Conservation (phyloP, 1,140 invertebrate genomes). For the Drosophila novamexicana region DNA sequence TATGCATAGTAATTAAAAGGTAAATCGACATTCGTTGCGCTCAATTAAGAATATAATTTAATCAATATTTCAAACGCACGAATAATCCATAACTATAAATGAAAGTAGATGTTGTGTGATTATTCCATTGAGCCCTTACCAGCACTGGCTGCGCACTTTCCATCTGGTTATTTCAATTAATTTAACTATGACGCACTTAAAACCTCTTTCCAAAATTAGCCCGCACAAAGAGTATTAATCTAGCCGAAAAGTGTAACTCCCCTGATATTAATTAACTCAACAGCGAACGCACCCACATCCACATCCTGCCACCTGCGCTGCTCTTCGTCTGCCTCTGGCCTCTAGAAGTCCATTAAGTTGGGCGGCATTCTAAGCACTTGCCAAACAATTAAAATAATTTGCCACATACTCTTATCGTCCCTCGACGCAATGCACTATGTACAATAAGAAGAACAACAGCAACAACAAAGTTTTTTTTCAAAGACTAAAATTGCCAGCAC, state of each 20-base stretch:
- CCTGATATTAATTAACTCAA: conserved; percentile 70
- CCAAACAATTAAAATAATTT: conserved; percentile 82
- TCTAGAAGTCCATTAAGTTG: conserved; percentile 71
- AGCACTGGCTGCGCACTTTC: background rate
- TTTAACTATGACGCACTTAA: conserved; percentile 30
- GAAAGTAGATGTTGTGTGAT: background rate
- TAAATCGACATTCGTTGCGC: conserved; percentile 64
- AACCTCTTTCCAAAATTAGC: conserved; percentile 75
- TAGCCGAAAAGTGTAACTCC: conserved; percentile 69
- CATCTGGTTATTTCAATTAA: conserved; percentile 1
- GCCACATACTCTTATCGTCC: conserved; percentile 69
- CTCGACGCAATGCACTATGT: conserved; percentile 60
- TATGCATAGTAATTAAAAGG: conserved; percentile 66
- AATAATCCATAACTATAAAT: background rate
- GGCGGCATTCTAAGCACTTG: conserved; percentile 75
- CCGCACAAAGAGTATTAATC: conserved; percentile 74
- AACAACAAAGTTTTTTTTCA: conserved; percentile 35
- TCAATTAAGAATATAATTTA: conserved; percentile 62
- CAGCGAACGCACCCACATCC: conserved; percentile 47
- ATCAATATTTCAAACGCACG: conserved; percentile 52
- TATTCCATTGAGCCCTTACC: background rate
- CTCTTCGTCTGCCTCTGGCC: conserved; percentile 3
- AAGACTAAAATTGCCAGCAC: conserved; percentile 71
- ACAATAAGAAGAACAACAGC: conserved; percentile 17
- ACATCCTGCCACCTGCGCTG: conserved; percentile 5